Evolutionary conservation across 1,140 invertebrate species (phyloP), one percentile per base, ranked within the genome.

Genomic region (Wiebesia pumilae): DNA sequence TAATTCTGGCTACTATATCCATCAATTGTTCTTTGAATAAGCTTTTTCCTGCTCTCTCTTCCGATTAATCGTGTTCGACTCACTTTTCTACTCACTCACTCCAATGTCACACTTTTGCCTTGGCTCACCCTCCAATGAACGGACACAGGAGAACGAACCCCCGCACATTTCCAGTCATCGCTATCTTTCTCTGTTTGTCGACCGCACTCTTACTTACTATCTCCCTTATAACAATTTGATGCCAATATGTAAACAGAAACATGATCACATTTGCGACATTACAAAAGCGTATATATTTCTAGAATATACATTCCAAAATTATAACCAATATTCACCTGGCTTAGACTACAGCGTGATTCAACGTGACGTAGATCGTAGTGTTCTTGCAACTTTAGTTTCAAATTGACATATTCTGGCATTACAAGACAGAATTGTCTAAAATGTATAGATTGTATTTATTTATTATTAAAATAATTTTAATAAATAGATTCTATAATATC

Each of bases 221-320:
- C 27, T 30, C 75, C 47, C n/a, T 21, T 77, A 21, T 54, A 54
- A 47, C 24, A 14, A 43, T 77, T 77, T 10, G 47, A 47, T 51
- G n/a, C 21, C 7, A 6, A 54, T 62, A 33, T 12, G 47, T 30
- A 80, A 80, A 80, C 78, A 80, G 30, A 54, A 47, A 80, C 89
- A 84, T 40, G 69, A 73, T 73, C 69, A 40, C 35, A 73, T 35
- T 73, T 40, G 35, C 19, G 16, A 73, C 35, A 40, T 24, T 73
- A 30, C 35, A 38, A 73, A 73, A 14, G 35, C 30, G 19, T 40
- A 24, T 33, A 40, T 40, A 73, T 27, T 24, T 14, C 16, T 73
- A 73, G 16, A 40, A 0, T 73, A 10, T 73, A 40, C 40, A 40
- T 73, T 4, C 69, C 30, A 54, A 10, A 16, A 19, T 14, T 21